Base-by-base conservation (phyloP, 1,140 invertebrate species). In the Tigriopus japonicus region DNA sequence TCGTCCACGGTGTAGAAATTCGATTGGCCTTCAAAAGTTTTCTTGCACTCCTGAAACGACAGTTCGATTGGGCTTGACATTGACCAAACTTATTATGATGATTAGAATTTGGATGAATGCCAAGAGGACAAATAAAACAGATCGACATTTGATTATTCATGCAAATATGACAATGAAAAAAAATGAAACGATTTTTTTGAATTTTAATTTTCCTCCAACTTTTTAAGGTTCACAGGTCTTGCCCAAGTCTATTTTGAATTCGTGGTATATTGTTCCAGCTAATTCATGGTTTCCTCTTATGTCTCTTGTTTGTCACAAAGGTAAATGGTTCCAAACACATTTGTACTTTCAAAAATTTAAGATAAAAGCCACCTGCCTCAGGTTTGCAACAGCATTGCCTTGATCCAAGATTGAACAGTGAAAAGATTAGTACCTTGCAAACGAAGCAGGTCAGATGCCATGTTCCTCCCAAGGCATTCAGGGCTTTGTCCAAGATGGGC, bases 1-100 rank as follows among this genome's bases (percentile, higher is more conserved):
- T 85, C 86, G 74, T 91, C 88, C 79, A 90, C 86, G 62, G 86
- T 88, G 74, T 94, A 95, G 77, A 95, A 95, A 59, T 87, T 90
- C 72, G 90, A 90, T 49, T 49, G 45, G 66, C 88, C 88, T 70
- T 85, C 82, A 60, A 96, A 87, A 54, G 87, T 75, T 67, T 81
- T 79, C 75, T 88, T 87, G 77, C 92, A 94, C 73, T 94, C 91
- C 90, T 95, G 78, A 7, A 66, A 68, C 56, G 35, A 24, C 12
- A 53, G 55, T 58, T 42, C 56, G 53, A 52, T 62, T 51, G 62
- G 28, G 14, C 24, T 45, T 13, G 15, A 49, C 6, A 60, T 49
- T 10, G 21, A 49, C 45, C 3, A 49, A 15, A 49, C 5, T 49
- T 2, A 17, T 49, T 49, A 49, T 49, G 45, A 15, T 17, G n/a